Evolutionary conservation across 2,797 vertebrate species (phyloP).

Genomic region (Phalloptychus januarius): DNA sequence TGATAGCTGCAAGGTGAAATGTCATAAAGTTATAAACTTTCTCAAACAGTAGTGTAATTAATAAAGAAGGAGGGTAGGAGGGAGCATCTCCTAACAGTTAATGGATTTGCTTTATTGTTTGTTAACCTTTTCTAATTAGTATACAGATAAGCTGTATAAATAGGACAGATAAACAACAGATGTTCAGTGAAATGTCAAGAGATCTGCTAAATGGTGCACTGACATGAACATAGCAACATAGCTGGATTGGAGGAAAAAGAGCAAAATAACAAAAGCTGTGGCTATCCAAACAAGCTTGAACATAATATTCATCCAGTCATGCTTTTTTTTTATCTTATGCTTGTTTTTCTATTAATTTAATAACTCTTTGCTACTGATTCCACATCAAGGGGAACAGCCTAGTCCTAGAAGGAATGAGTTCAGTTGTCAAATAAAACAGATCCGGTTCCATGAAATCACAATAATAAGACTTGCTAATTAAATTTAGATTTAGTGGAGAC

Average conservation of each 20-base stretch:
- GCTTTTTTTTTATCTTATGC: conserved; percentile 29
- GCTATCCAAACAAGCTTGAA: conserved; percentile 28
- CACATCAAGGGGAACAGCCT: conserved; percentile 19
- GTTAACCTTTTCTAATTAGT: conserved; percentile 31
- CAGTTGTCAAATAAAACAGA: conserved; percentile 54
- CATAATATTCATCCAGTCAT: conserved; percentile 24
- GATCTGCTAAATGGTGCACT: conserved; percentile 29
- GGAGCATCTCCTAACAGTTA: not conserved
- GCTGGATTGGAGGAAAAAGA: conserved; percentile 9
- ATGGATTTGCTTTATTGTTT: conserved; percentile 6
- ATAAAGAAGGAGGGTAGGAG: conserved; percentile 18
- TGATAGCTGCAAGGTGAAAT: conserved; percentile 41
- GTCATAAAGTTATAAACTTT: conserved; percentile 30
- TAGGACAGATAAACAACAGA: conserved; percentile 25
- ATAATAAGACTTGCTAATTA: conserved; percentile 49
- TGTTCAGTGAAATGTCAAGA: conserved; percentile 25
- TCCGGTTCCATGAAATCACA: conserved; percentile 39
- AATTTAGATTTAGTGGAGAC: conserved; percentile 26
- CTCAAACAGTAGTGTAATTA: conserved; percentile 31
- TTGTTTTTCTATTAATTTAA: conserved; percentile 67
- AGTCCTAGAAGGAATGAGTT: conserved; percentile 52
- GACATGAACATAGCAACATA: conserved; percentile 15
- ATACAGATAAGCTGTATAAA: conserved; percentile 12
- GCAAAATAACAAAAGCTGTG: conserved; percentile 32
- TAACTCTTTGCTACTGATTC: conserved; percentile 34